Evolutionary conservation across 37 sponge, comb jelly and placozoan genomes (phyloP), one percentile per base, ranked within the genome.

Genomic region (Ianthella basta): DNA sequence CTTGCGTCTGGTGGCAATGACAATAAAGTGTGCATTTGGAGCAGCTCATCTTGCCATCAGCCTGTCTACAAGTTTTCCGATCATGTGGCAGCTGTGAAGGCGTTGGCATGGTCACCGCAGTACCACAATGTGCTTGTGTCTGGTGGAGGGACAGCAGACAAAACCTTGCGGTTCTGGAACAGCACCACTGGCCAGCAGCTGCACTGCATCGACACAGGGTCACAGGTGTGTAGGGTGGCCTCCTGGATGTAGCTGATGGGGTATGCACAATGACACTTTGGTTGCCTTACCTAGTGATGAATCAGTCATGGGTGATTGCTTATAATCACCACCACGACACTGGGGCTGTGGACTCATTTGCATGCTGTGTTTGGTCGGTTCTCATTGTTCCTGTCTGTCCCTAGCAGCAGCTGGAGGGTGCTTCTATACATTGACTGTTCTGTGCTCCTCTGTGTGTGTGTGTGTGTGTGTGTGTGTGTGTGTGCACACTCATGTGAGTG

Each of bases 101-200:
- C 99, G 25, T 79, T 98, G 16, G 89, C 99, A 29, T 98, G 99
- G 99, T 98, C 97, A 1, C 99, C 99, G 0, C 97, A 98, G 55
- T 73, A 86, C 72, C 93, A 95, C 72, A 91, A 92, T 32, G 63
- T 96, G 14, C 83, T 98, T 66, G 97, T 94, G 33, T 90, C 97
- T 18, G 99, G 99, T 16, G 99, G 99, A 16, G 99, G 99, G n/a
- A 97, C 99, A 19, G 88, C 89, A 1, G 99, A 98, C 59, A 74
- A 90, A 53, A 91, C 91, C 25, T 92, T 98, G 23, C 87, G 97
- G 8, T 94, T 98, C 77, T 96, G 97, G 97, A 98, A 98, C 86
- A 90, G 89, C 15, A 59, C 90, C 37, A 95, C 89, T 0, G 97
- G 97, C 30, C 94, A 88, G 66, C 89, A 86, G 4, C 69, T 97